Base-by-base conservation (phyloP, 2,113 vertebrate genomes). In the Apeltes quadracus region DNA sequence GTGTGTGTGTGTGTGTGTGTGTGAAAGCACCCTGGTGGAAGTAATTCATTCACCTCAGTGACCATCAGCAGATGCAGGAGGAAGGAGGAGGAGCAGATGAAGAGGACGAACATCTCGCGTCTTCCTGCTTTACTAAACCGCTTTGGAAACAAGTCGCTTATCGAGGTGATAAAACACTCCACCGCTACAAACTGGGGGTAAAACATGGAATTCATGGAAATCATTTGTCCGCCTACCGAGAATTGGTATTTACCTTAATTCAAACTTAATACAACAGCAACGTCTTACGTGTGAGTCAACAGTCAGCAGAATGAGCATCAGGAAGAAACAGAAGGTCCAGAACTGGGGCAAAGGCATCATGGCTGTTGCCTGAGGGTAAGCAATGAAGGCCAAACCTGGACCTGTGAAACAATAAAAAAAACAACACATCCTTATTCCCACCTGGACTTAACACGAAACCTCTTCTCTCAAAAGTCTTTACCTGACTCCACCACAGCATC, bases 331-430 rank as follows among this genome's bases (percentile, higher is more conserved):
- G 57, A 62, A 56, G 1, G 78, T 79, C 92, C 92, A 93, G n/a
- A 93, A 70, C 61, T 93, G 91, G 20, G 92, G 85, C 0, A 90
- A 13, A 29, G 90, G 91, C 84, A 92, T 92, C 87, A 91, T 74
- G 13, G 90, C 88, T 44, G 87, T 75, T 2, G 91, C 91, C 71
- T 92, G 90, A 59, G 92, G 91, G 38, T 92, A 92, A 9, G 79
- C 76, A 14, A 91, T 85, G 54, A 93, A 93, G 27, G 83, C 90
- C 83, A 93, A 46, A 25, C 92, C 86, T 57, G 92, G 92, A 72
- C 92, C 92, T 93, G 61, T 20, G 44, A n/a, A 15, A 13, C 16
- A 20, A n/a, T 6, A 3, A 13, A 3, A 13, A 43, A 14, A 5
- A 43, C 14, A 51, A 13, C n/a, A 51, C n/a, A 23, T 23, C 0